Percentiles rank a stretch among this genome's conserved stretches.
These are phyloP conservation scores for Melanotaenia pygmaea DNA, from an alignment of 2,797 vertebrate species.

Conservation along the genomic window DNA sequence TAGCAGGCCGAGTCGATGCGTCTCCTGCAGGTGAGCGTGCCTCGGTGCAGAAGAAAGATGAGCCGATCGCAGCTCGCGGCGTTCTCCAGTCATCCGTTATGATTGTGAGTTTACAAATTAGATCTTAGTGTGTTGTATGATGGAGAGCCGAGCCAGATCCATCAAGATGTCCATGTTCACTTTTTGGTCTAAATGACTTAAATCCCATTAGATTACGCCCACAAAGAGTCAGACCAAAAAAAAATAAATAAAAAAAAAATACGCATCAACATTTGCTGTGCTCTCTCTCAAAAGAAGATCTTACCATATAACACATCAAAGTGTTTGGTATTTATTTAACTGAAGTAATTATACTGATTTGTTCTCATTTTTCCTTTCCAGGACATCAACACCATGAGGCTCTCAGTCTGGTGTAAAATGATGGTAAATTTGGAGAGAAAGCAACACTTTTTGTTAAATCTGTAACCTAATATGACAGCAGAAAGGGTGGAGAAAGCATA, in stretches of 20 bases:
- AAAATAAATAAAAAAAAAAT: neutral
- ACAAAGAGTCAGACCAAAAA: neutral
- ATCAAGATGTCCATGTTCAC: slow-evolving; percentile 17
- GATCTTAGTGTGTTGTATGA: slow-evolving; percentile 25
- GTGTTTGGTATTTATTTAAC: neutral
- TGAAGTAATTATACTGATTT: neutral
- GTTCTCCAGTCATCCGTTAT: slow-evolving; percentile 53
- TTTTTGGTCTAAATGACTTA: neutral
- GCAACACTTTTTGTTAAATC: neutral
- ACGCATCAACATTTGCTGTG: neutral
- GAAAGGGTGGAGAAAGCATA: neutral
- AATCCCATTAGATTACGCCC: neutral
- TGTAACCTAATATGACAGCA: neutral
- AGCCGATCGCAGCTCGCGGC: slow-evolving; percentile 27
- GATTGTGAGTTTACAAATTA: slow-evolving; percentile 62
- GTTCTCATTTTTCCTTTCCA: too few species aligned
- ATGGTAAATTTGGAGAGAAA: too few species aligned
- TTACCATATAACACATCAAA: neutral
- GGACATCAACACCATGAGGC: neutral
- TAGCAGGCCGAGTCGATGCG: slow-evolving; percentile 48
- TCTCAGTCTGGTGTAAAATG: too few species aligned
- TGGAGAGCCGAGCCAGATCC: slow-evolving; percentile 28
- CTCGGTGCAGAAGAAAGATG: slow-evolving; percentile 45
- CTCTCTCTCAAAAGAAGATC: neutral
- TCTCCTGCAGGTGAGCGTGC: slow-evolving; percentile 51